These are phyloP conservation scores for Psittacula derbiana DNA, from an alignment of 2,797 vertebrate species.

Conservation along the genomic window DNA sequence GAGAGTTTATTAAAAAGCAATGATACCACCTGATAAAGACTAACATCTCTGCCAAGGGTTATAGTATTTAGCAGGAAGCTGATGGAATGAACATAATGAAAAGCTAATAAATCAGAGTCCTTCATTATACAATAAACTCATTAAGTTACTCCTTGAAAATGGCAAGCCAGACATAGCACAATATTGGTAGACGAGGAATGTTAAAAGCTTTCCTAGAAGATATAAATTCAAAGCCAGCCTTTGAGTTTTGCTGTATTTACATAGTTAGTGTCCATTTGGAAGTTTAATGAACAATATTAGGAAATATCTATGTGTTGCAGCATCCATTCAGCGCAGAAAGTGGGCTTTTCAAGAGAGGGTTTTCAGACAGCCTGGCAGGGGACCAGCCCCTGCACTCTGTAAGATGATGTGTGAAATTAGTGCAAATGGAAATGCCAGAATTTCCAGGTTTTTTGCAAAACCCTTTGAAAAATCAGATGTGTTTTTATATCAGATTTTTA, in stretches of 20 bases:
- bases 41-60: conserved; percentile 65
- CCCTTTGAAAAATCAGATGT: conserved; percentile 21
- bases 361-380: conserved; percentile 48
- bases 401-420: conserved; percentile 65
- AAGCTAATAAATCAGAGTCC: conserved; percentile 71
- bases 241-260: conserved; percentile 46
- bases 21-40: conserved; percentile 70
- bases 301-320: conserved; percentile 34
- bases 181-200: not conserved
- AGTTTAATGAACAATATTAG: conserved; percentile 58
- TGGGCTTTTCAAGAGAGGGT: not conserved
- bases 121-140: conserved; percentile 71
- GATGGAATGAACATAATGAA: conserved; percentile 67
- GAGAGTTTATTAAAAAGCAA: conserved; percentile 75
- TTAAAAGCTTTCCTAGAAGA: conserved; percentile 57
- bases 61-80: conserved; percentile 66
- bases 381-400: not conserved
- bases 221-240: conserved; percentile 33
- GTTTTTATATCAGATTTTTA: conserved; percentile 12
- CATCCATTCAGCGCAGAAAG: conserved; percentile 21
- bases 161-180: conserved; percentile 4
- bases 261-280: conserved; percentile 42
- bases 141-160: conserved; percentile 49
- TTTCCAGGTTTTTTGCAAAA: not conserved
- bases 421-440: conserved; percentile 60